Evolutionary conservation across 2,888 invertebrate genomes (phyloP), one percentile per base, ranked within the genome.

Genomic region (Linnaemya tessellans): DNA sequence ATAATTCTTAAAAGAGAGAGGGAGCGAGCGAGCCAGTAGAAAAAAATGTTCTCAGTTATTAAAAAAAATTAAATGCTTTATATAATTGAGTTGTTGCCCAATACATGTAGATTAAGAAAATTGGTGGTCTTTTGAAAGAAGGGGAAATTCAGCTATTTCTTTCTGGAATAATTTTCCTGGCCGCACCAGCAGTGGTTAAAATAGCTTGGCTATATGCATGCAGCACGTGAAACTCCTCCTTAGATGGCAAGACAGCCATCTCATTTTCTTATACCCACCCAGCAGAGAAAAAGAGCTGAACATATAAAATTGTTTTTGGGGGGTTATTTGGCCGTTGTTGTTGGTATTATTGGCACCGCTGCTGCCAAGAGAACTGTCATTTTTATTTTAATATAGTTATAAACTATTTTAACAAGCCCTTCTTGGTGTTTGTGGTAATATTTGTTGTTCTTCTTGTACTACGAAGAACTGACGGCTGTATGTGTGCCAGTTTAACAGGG

Each of bases 301-400:
- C 30, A 30, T 73, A 74, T 22, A 1, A 2, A 0, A 3, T 3
- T 18, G n/a, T n/a, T n/a, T 7, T 11, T 25, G 3, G 35, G 41
- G 20, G n/a, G 15, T 10, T 20, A 35, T 0, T 35, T n/a, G 20
- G 18, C 9, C 46, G 11, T 10, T 46, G 56, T 41, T 49, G 18
- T 22, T 77, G 46, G 46, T 71, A 10, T 20, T 67, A 41, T 11
- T 9, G 58, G 25, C 15, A 56, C 56, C 35, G 58, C 49, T 38
- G 11, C 18, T 38, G 56, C 43, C 62, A 82, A 82, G 71, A 82
- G 75, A 85, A 82, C 70, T 85, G 85, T 85, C 82, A 85, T 70
- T 80, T 85, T 79, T n/a, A 13, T 75, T 84, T 85, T 85, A 85
- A 85, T 85, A 79, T 80, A 85, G 85, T 85, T 82, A 85, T 85